Percentiles rank a stretch among this genome's conserved stretches.
Evolutionary conservation across 1,140 invertebrate species (phyloP).

Genomic region (Zaprionus ornatus): DNA sequence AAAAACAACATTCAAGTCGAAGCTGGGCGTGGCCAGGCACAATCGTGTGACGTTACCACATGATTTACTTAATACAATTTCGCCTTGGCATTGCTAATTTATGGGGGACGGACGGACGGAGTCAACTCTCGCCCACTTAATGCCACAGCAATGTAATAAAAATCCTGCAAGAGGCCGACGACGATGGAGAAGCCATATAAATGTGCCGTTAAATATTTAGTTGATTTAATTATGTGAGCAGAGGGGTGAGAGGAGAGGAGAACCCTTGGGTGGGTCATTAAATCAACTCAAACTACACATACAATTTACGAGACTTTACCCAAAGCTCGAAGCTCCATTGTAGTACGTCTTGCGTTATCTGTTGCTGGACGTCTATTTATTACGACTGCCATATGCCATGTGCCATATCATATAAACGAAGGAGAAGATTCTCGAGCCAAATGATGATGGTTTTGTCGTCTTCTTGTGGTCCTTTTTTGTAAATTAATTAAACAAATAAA

Average conservation of each 20-base stretch:
- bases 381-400: conserved; percentile 74
- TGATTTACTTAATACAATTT: conserved; percentile 74
- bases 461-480: conserved; percentile 71
- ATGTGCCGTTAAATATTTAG: conserved; percentile 81
- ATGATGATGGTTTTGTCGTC: conserved; percentile 59
- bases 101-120: conserved; percentile 29
- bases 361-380: conserved; percentile 72
- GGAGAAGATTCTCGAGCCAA: neutral
- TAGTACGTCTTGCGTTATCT: conserved; percentile 64
- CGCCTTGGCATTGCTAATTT: conserved; percentile 61
- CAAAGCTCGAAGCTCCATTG: conserved; percentile 45
- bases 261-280: conserved; percentile 48
- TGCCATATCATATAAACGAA: conserved; percentile 54
- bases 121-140: conserved; percentile 64
- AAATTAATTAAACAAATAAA: conserved; percentile 83
- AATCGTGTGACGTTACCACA: conserved; percentile 39
- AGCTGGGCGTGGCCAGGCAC: conserved; percentile 10
- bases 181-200: conserved; percentile 51
- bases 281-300: conserved; percentile 74
- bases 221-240: conserved; percentile 79
- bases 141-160: conserved; percentile 73
- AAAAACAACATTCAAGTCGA: conserved; percentile 14
- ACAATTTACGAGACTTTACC: conserved; percentile 64
- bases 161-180: conserved; percentile 42
- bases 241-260: neutral